A percentile compares a stretch with the other conserved stretches of the same genome.
Conservation (phyloP, 2,797 vertebrate genomes). For the Botia almorhae region DNA sequence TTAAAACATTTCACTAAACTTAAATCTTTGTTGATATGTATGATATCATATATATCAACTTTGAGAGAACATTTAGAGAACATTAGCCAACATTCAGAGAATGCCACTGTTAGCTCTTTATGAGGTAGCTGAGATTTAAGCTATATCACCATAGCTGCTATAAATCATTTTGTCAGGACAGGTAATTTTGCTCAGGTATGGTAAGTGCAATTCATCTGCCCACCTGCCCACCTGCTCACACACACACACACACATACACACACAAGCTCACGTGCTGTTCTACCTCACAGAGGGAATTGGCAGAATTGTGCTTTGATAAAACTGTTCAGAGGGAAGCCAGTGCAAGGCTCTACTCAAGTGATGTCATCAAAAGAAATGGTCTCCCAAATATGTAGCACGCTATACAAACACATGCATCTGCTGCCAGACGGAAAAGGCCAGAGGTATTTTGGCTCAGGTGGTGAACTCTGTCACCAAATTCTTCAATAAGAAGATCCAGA, state of each 20-base stretch:
- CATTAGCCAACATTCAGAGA: no score
- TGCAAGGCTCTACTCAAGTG: conserved; percentile 58
- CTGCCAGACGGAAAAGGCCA: conserved; percentile 54
- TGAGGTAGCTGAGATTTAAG: conserved; percentile 42
- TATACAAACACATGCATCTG: conserved; percentile 45
- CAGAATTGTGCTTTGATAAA: conserved; percentile 47
- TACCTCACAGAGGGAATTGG: conserved; percentile 7
- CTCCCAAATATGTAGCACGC: conserved; percentile 52
- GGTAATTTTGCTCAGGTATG: conserved; percentile 46
- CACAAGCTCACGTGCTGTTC: conserved; percentile 42
- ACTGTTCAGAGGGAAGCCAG: conserved; percentile 38
- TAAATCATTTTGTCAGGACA: conserved; percentile 49
- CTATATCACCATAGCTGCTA: conserved; percentile 25
- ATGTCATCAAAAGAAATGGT: conserved; percentile 60
- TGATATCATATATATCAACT: no score
- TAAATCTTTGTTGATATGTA: no score
- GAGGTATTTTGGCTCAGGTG: conserved; percentile 49
- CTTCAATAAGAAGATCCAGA: conserved; percentile 59
- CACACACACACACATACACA: conserved; percentile 25
- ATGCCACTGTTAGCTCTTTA: conserved; percentile 22
- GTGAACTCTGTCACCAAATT: conserved; percentile 49
- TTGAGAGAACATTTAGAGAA: no score
- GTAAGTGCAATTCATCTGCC: neutral
- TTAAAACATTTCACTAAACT: no score
- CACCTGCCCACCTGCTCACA: conserved; percentile 17